Base-by-base conservation (phyloP, 2,888 invertebrate species). In the Dorcus hopei region DNA sequence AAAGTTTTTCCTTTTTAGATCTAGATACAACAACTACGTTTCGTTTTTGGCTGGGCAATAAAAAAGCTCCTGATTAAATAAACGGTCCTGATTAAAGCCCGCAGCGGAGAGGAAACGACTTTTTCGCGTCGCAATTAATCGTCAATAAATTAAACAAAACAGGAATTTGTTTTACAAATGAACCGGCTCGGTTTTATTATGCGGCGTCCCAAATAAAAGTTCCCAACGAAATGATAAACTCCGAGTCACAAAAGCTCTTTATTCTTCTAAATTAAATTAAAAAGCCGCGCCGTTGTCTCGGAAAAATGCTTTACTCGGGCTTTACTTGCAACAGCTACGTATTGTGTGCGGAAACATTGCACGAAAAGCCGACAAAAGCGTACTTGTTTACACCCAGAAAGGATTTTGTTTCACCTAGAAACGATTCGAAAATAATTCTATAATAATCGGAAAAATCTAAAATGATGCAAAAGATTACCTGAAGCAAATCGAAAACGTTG, bases 221-320 rank as follows among this genome's bases (percentile, higher is more conserved):
- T 57, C 26, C 52, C 45, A 53, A 57, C 52, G 50, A 42, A 42
- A 51, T 54, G 54, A 54, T 53, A 58, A 54, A 54, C 53, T 41
- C 49, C 41, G 49, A 48, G 53, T 52, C 58, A 43, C 45, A 53
- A 53, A 53, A 59, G 65, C 63, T 62, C 59, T 65, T 58, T 61
- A 64, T 59, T 57, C 56, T 57, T 62, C 60, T 59, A 62, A 65
- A 65, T 65, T 65, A 62, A 65, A 65, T 65, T 65, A 65, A 54
- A 55, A 54, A 60, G 55, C 50, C 59, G 45, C 14, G 14, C 54
- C 61, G 59, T 62, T 56, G 58, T 58, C 59, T 62, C 59, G 54
- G 61, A 65, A 59, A 64, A 61, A 64, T 59, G 61, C 55, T 55
- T 49, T 40, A 9, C 26, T 19, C 39, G 40, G 53, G 49, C 53